Evolutionary conservation across 2,797 vertebrate genomes (phyloP).

Genomic region (Pyrocephalus nanus): DNA sequence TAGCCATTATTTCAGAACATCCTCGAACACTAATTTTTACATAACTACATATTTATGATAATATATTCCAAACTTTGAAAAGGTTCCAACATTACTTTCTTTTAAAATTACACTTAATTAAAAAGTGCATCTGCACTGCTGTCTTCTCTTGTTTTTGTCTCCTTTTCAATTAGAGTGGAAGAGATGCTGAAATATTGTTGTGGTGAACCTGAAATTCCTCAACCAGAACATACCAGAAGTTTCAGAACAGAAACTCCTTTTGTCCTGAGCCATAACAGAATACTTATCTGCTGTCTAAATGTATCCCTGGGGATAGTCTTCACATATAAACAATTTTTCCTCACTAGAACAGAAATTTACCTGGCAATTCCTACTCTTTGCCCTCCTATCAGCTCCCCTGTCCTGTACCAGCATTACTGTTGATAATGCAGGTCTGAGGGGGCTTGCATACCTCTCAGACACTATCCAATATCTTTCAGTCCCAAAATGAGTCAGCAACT

Average conservation of each 20-base stretch:
- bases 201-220: background rate
- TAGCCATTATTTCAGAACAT: background rate
- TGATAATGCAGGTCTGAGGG: background rate
- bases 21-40: background rate
- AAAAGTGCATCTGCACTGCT: background rate
- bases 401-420: background rate
- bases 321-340: background rate
- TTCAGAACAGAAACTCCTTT: constrained; percentile 25
- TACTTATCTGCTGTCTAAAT: background rate
- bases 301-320: background rate
- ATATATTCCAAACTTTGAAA: constrained; percentile 2
- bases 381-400: background rate
- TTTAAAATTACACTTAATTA: constrained; percentile 4
- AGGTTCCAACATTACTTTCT: background rate
- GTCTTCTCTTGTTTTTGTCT: background rate
- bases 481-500: background rate
- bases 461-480: background rate
- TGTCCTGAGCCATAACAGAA: background rate
- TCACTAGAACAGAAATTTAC: background rate
- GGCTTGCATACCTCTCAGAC: background rate
- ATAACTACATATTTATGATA: background rate
- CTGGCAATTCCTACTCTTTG: background rate
- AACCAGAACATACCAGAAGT: background rate
- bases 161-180: background rate
- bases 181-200: constrained; percentile 9